Evolutionary conservation across 1,140 invertebrate species (phyloP).

Genomic region (Habropoda laboriosa): DNA sequence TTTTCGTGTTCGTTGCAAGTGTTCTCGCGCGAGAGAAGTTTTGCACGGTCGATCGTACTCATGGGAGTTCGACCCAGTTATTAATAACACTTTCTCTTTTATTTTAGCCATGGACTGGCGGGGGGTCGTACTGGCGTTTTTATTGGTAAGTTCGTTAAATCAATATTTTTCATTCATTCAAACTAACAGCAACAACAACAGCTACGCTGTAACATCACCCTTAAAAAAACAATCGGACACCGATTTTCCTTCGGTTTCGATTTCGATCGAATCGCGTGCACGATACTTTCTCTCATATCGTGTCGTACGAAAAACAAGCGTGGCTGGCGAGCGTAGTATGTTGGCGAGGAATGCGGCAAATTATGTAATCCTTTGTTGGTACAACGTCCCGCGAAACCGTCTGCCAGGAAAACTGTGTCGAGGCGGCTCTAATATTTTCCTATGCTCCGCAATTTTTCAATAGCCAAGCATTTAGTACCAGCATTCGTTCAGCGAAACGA

Average conservation of each 20-base stretch:
- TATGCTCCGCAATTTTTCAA: conserved; percentile 19
- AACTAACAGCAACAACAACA: no score
- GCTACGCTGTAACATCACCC: no score
- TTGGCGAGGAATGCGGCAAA: conserved; percentile 65
- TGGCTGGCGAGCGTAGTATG: conserved; percentile 44
- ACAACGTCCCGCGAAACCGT: conserved; percentile 52
- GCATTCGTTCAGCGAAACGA: not conserved
- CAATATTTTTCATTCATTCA: no score
- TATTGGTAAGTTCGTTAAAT: conserved; percentile 72
- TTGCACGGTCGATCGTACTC: conserved; percentile 55
- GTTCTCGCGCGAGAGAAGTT: conserved; percentile 48
- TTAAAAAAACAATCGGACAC: no score
- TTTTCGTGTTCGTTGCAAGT: conserved; percentile 30
- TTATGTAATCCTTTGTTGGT: conserved; percentile 76
- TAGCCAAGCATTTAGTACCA: no score
- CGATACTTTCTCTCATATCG: conserved; percentile 51
- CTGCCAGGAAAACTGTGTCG: conserved; percentile 40
- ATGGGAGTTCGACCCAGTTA: conserved; percentile 73
- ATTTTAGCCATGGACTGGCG: conserved; percentile 80
- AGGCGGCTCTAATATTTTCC: conserved; percentile 16
- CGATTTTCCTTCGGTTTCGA: conserved; percentile 7
- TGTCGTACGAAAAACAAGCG: conserved; percentile 2
- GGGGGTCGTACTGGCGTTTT: conserved; percentile 70
- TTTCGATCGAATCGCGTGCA: not conserved
- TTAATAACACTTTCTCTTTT: conserved; percentile 80